A percentile compares a stretch with the other conserved stretches of the same genome.
phyloP scores from a whole-genome alignment of 2,797 vertebrate species.

The Acanthis flammea region DNA sequence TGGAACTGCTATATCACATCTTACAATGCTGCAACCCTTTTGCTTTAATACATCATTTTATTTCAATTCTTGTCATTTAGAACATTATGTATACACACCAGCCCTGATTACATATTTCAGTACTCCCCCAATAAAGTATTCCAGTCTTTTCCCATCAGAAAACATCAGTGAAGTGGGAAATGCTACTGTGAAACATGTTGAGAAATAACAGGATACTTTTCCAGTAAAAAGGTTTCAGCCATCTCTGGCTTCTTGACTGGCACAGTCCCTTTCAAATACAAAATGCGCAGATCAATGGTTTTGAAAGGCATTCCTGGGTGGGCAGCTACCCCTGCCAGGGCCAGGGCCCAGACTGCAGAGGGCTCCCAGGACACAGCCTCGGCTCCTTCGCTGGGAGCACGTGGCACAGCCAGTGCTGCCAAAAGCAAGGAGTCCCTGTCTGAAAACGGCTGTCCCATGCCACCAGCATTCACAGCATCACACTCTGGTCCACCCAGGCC shows the following conservation, averaged over 20 bases:
- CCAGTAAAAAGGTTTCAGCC: background rate
- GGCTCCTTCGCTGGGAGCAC: fast-evolving
- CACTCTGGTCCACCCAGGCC: background rate
- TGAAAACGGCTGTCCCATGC: background rate
- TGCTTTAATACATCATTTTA: background rate
- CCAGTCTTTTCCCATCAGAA: background rate
- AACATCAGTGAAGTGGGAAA: background rate
- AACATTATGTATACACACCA: background rate
- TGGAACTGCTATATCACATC: background rate
- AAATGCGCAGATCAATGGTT: background rate
- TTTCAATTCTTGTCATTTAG: slow-evolving; percentile 20
- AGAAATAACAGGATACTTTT: background rate
- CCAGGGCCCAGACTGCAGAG: fast-evolving
- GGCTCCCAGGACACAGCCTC: background rate
- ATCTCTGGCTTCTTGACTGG: background rate
- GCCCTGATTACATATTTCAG: background rate
- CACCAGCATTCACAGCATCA: background rate
- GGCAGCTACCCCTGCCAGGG: background rate
- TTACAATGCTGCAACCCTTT: background rate
- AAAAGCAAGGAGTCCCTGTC: background rate
- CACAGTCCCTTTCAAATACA: background rate
- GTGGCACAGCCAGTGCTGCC: background rate
- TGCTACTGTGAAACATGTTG: background rate
- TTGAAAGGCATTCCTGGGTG: background rate
- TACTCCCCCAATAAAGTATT: background rate